phyloP scores from a whole-genome alignment of 2,797 vertebrate species.

The Mus spretus region DNA sequence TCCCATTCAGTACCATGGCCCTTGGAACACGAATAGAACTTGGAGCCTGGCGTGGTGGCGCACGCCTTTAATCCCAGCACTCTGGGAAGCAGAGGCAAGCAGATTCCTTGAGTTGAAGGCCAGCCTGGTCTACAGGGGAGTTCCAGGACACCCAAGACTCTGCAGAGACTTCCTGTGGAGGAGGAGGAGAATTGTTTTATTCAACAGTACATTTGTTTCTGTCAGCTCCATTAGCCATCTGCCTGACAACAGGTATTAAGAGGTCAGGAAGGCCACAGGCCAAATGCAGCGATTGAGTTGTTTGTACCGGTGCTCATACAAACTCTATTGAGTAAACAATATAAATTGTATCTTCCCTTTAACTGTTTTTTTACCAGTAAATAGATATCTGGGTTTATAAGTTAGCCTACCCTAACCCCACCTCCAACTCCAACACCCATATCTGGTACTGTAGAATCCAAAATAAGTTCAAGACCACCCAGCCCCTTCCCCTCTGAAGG shows the following conservation, averaged over 20 bases:
- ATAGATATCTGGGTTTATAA: slow-evolving; percentile 17
- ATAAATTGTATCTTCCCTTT: background rate
- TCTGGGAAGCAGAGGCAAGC: background rate
- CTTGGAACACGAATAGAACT: background rate
- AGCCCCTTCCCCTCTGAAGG: too few species aligned
- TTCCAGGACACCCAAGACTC: background rate
- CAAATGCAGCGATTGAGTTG: background rate
- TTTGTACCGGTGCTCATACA: background rate
- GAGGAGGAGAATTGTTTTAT: background rate
- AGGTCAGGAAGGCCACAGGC: background rate
- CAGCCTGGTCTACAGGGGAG: background rate
- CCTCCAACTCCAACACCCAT: background rate
- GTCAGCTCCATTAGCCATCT: background rate
- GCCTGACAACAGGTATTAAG: background rate
- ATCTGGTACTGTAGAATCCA: too few species aligned
- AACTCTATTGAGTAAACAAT: background rate
- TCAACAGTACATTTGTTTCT: slow-evolving; percentile 5
- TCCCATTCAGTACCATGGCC: background rate
- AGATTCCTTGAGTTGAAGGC: background rate
- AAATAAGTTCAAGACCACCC: too few species aligned
- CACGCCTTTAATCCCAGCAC: background rate
- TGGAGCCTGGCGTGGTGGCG: background rate
- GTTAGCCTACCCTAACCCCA: background rate
- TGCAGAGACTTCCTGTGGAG: background rate
- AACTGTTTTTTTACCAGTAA: background rate